Evolutionary conservation across 92 coral and sea anemone genomes (phyloP).

Genomic region (Epizoanthus ramosus): DNA sequence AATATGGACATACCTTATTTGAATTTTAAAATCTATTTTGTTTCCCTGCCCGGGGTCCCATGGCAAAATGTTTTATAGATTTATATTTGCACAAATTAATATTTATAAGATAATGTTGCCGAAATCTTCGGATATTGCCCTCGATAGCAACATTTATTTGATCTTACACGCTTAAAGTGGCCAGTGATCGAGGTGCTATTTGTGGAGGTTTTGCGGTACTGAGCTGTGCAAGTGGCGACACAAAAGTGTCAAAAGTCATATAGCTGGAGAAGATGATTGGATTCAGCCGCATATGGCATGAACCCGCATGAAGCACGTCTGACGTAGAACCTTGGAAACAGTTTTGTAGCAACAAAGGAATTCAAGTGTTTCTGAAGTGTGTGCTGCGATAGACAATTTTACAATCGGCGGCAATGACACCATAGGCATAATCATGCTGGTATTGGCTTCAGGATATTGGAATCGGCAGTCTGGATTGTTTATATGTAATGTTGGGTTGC

Average conservation of each 20-base stretch:
- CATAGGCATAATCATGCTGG: background rate
- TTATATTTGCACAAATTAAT: background rate
- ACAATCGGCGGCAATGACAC: background rate
- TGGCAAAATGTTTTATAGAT: background rate
- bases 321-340: slow-evolving; percentile 32
- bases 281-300: background rate
- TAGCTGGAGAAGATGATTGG: background rate
- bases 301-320: background rate
- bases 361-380: slow-evolving; percentile 3
- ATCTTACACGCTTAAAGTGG: background rate
- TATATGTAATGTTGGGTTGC: background rate
- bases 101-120: background rate
- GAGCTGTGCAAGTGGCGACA: background rate
- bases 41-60: slow-evolving; percentile 6
- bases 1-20: slow-evolving; percentile 32
- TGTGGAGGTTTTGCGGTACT: background rate
- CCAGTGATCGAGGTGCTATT: background rate
- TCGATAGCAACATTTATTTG: background rate
- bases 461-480: slow-evolving; percentile 15
- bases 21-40: slow-evolving; percentile 1
- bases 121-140: background rate
- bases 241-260: background rate
- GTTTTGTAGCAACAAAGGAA: slow-evolving; percentile 61
- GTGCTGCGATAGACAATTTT: background rate
- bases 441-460: slow-evolving; percentile 3